These are phyloP conservation scores for Arctopsyche grandis DNA, from an alignment of 1,140 invertebrate species.

Conservation along the genomic window DNA sequence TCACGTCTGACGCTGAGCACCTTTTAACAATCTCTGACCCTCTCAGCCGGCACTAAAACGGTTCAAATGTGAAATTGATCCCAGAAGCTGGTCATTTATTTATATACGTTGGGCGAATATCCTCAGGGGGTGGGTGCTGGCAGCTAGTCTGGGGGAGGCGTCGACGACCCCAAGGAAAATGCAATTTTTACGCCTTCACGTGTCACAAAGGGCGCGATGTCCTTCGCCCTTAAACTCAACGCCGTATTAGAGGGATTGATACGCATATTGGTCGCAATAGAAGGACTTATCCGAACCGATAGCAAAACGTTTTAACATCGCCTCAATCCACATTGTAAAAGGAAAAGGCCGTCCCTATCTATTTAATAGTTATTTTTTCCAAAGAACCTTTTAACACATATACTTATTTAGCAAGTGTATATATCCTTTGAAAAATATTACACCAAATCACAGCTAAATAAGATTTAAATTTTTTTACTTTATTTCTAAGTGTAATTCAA, in stretches of 20 bases:
- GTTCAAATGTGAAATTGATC: slow-evolving; percentile 53
- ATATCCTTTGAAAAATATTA: too few relatives aligned
- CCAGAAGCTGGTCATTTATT: slow-evolving; percentile 52
- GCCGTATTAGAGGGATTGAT: slow-evolving; percentile 34
- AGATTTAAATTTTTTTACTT: too few relatives aligned
- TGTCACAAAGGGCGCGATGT: slow-evolving; percentile 47
- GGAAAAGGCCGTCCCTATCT: background rate
- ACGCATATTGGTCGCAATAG: slow-evolving; percentile 36
- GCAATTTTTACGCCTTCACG: slow-evolving; percentile 52
- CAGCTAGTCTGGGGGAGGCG: background rate
- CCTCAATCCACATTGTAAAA: background rate
- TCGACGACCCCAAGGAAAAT: slow-evolving; percentile 28
- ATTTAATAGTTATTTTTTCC: too few relatives aligned
- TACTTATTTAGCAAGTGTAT: too few relatives aligned
- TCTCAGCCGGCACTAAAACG: slow-evolving; percentile 47
- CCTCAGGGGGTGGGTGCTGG: background rate
- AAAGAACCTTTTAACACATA: background rate
- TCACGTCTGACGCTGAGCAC: slow-evolving; percentile 43
- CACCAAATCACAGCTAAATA: too few relatives aligned
- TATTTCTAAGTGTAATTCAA: too few relatives aligned
- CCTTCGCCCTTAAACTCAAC: background rate
- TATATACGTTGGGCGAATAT: slow-evolving; percentile 41
- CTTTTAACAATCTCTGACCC: slow-evolving; percentile 52
- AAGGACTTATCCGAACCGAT: slow-evolving; percentile 24
- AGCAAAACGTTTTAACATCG: slow-evolving; percentile 28